Evolutionary conservation across 2,888 invertebrate species (phyloP), one percentile per base, ranked within the genome.

Genomic region (Sycophila texana): DNA sequence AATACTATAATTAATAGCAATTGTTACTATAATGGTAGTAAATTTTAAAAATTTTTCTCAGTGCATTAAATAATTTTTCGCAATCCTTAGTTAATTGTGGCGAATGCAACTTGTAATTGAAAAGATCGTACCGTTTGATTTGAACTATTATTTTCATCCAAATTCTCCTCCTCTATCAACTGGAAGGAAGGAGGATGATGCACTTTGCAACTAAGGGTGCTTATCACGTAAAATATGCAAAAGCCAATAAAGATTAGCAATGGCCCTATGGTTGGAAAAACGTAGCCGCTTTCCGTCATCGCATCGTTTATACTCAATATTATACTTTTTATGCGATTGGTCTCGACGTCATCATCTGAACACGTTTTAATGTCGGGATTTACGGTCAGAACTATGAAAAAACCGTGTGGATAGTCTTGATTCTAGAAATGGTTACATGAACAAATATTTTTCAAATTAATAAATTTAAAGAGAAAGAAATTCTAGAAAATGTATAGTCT

Each of bases 361-460:
- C 90, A 90, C 70, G 91, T 91, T 4, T 86, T 87, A 80, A 93
- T 92, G 77, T 91, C 91, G 10, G 92, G 92, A 86, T 92, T 92
- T 68, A 93, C 91, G 4, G 92, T 92, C 86, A 96, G 93, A 3
- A 96, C 95, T 55, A 96, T 92, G 91, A 95, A 96, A 91, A 96
- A 96, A 0, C 95, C 95, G 7, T 91, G 85, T 0, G 94, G 94
- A 87, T 93, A 95, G 20, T 91, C 91, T 82, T 92, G 92, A 92
- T 92, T 93, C 96, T 96, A 90, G 78, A 74, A 51, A 79, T 78
- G 2, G n/a, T 47, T 53, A 53, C 5, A 53, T 53, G 47, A 47
- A 49, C 47, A 55, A 55, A 71, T 39, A 1, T 2, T 39, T 39
- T 2, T 2, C 1, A n/a, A 39, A 47, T 3, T 51, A 51, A 0